Percentiles rank a stretch among this genome's conserved stretches.
phyloP scores from a whole-genome alignment of 2,888 invertebrate genomes.

The Odontocerum albicorne region DNA sequence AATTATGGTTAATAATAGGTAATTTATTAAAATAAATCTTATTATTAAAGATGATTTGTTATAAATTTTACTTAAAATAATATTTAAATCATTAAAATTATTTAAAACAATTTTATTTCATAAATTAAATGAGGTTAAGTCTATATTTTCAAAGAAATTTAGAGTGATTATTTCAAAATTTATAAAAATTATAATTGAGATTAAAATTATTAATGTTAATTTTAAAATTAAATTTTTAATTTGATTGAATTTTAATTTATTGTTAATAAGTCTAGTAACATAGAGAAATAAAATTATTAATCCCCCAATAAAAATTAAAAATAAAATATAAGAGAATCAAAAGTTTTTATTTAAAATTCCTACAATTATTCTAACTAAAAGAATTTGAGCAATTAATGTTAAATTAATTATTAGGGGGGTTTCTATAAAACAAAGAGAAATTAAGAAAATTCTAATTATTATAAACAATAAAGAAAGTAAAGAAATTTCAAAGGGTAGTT shows the following conservation, averaged over 20 bases:
- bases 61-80: constrained; percentile 57
- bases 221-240: constrained; percentile 42
- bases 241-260: constrained; percentile 55
- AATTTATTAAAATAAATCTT: constrained; percentile 59
- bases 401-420: neutral
- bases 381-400: constrained; percentile 20
- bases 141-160: too few relatives aligned
- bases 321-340: constrained; percentile 65
- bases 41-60: constrained; percentile 55
- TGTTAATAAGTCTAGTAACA: constrained; percentile 62
- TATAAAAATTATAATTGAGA: constrained; percentile 40
- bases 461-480: constrained; percentile 10
- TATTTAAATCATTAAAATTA: constrained; percentile 41
- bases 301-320: constrained; percentile 64
- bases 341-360: constrained; percentile 53
- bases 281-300: constrained; percentile 68
- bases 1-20: constrained; percentile 62
- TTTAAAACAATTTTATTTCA: constrained; percentile 43
- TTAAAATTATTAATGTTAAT: constrained; percentile 39
- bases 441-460: neutral
- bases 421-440: constrained; percentile 10
- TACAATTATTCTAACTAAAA: constrained; percentile 43
- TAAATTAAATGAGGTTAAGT: constrained; percentile 44
- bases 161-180: constrained; percentile 41
- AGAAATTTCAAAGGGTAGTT: constrained; percentile 61